phyloP scores from a whole-genome alignment of 2,888 invertebrate genomes.

The Philopedon plagiatum region DNA sequence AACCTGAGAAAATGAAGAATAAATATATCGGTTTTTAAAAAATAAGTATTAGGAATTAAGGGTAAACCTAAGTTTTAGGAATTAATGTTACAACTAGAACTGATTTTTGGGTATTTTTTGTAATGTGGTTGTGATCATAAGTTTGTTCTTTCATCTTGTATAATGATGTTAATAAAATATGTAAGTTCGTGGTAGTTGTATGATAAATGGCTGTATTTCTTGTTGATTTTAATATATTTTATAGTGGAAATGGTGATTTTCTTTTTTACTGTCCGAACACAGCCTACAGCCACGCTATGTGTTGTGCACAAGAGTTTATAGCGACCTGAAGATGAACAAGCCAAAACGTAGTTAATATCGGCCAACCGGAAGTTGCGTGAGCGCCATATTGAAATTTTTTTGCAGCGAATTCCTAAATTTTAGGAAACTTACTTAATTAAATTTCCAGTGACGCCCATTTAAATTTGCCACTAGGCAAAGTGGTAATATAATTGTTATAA shows the following conservation, averaged over 20 bases:
- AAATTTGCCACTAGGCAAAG: too few species aligned
- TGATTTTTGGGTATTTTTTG: neutral
- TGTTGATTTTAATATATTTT: conserved; percentile 35
- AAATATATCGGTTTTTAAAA: neutral
- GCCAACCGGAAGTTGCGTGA: too few species aligned
- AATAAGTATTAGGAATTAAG: neutral
- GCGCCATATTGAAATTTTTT: too few species aligned
- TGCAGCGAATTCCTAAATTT: too few species aligned
- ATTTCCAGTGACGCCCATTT: too few species aligned
- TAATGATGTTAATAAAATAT: neutral
- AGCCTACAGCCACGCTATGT: neutral
- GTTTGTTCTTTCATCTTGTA: conserved; percentile 1
- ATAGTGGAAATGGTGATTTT: conserved; percentile 3
- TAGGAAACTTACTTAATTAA: too few species aligned
- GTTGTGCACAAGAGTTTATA: too few species aligned
- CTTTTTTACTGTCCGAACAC: neutral
- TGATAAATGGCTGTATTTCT: conserved; percentile 22
- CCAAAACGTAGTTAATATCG: too few species aligned
- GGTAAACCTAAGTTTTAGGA: neutral
- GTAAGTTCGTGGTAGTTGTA: conserved; percentile 20
- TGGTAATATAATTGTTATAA: too few species aligned
- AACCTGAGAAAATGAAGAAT: too few species aligned
- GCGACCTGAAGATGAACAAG: too few species aligned
- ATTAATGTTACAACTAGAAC: conserved; percentile 8
- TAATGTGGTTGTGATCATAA: conserved; percentile 24